Percentiles rank a stretch among this genome's conserved stretches.
phyloP scores from a whole-genome alignment of 1,140 invertebrate species.

The Lasioglossum albipes region DNA sequence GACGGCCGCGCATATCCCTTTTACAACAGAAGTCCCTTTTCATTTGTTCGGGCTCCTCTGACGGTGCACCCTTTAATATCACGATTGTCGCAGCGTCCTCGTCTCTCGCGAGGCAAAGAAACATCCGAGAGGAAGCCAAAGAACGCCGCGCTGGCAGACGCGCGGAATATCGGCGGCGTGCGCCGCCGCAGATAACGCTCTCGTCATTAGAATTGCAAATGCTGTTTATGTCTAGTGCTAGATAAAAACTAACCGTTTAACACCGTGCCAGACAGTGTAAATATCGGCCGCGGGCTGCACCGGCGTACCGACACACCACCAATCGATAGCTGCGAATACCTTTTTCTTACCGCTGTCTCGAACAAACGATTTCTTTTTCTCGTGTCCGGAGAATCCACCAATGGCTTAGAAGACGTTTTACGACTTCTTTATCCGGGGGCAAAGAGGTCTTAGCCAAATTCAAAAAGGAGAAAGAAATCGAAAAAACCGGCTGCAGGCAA shows the following conservation, averaged over 20 bases:
- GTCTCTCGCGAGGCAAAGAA: neutral
- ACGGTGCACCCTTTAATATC: conserved; percentile 25
- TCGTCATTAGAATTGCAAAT: conserved; percentile 36
- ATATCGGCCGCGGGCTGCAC: neutral
- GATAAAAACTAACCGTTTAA: conserved; percentile 36
- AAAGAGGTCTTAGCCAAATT: no score
- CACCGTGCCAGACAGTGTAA: neutral
- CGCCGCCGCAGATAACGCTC: conserved; percentile 11
- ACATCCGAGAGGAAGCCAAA: neutral
- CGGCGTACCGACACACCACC: neutral
- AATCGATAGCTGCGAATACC: conserved; percentile 8
- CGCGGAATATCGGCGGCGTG: conserved; percentile 20
- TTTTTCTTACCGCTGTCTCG: neutral
- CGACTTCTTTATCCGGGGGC: no score
- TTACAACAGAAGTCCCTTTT: neutral
- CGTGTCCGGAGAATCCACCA: no score
- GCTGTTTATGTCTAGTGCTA: conserved; percentile 11
- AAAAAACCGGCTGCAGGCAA: no score
- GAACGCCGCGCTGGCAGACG: conserved; percentile 9
- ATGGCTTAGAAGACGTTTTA: no score
- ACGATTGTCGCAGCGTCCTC: conserved; percentile 10
- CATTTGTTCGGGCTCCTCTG: neutral
- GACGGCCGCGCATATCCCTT: neutral
- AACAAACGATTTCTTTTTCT: no score
- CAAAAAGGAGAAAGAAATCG: no score